Percentiles rank a stretch among this genome's conserved stretches.
phyloP scores from a whole-genome alignment of 2,113 vertebrate genomes.

The Hemicordylus capensis region DNA sequence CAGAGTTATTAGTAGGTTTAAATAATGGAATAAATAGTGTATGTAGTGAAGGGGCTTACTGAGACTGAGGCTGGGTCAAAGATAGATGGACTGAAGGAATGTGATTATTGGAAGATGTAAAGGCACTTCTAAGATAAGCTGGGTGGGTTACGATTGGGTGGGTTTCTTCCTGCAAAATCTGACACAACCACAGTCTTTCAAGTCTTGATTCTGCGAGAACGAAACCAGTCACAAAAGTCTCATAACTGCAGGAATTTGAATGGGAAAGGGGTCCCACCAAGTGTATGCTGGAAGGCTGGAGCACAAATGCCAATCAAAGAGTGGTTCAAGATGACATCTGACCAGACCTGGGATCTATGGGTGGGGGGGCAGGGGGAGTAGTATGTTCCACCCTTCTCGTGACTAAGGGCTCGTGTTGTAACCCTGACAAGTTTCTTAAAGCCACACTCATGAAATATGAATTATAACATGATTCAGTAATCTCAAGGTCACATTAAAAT shows the following conservation, averaged over 20 bases:
- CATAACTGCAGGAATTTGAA: neutral
- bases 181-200: neutral
- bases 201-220: neutral
- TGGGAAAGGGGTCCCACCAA: neutral
- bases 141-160: neutral
- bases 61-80: neutral
- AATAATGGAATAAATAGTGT: fast-evolving
- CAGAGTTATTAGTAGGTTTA: neutral
- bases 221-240: neutral
- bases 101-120: neutral
- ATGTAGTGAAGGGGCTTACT: neutral
- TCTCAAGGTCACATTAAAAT: constrained; percentile 8
- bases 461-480: neutral
- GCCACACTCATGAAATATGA: neutral
- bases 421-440: neutral
- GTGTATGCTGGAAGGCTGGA: neutral
- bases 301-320: neutral
- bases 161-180: too few relatives aligned
- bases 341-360: too few relatives aligned
- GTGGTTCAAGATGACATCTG: neutral
- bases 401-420: neutral
- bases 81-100: neutral
- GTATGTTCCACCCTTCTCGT: too few relatives aligned
- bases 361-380: neutral
- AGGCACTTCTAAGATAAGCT: neutral